Evolutionary conservation across 35 echinoderm and acorn worm species (phyloP).

Genomic region (Heliocidaris erythrogramma): DNA sequence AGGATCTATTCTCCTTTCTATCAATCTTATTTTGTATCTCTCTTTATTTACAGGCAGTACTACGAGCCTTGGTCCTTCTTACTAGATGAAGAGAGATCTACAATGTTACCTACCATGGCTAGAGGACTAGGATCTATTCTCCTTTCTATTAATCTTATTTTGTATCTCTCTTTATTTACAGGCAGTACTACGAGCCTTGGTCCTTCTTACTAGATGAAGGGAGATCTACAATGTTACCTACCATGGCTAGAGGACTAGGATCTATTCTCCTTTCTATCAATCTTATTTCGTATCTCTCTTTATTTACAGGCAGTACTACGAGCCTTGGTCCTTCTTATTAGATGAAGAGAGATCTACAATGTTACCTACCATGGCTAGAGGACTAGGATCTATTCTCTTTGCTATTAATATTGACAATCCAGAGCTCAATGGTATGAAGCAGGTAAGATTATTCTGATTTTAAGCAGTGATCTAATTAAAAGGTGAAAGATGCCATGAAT

Average conservation of each 20-base stretch:
- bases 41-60: constrained; percentile 61
- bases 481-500: not conserved
- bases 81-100: too few relatives aligned
- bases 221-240: too few relatives aligned
- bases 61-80: constrained; percentile 60
- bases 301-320: constrained; percentile 79
- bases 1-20: too few relatives aligned
- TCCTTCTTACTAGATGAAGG: too few relatives aligned
- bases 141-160: too few relatives aligned
- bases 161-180: not conserved
- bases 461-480: not conserved
- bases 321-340: constrained; percentile 86
- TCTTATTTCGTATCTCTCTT: not conserved
- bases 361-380: constrained; percentile 94
- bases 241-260: too few relatives aligned
- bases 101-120: too few relatives aligned
- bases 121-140: too few relatives aligned
- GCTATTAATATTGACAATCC: constrained; percentile 98
- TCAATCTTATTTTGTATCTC: too few relatives aligned
- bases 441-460: constrained; percentile 55
- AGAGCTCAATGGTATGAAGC: constrained; percentile 91
- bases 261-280: too few relatives aligned
- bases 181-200: constrained; percentile 76
- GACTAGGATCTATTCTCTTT: constrained; percentile 94
- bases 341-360: constrained; percentile 96